phyloP scores from a whole-genome alignment of 64 coral and sea anemone genomes.

The Stylophora pistillata region DNA sequence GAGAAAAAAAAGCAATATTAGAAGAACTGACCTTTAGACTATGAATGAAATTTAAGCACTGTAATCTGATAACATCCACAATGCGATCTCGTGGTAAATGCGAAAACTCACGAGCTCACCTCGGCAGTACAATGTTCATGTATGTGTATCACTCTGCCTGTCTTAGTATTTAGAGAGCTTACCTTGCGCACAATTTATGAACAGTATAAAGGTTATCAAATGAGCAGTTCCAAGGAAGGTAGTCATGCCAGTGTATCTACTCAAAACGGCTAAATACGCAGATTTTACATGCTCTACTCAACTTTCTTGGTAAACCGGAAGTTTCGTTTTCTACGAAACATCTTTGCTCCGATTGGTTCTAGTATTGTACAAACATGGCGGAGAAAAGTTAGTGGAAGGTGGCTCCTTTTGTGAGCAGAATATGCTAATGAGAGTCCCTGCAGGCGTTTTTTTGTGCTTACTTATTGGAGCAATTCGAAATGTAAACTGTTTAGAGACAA shows the following conservation, averaged over 20 bases:
- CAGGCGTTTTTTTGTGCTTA: constrained; percentile 9
- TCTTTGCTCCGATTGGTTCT: neutral
- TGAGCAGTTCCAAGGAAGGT: neutral
- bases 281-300: neutral
- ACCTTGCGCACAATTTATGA: neutral
- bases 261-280: neutral
- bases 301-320: constrained; percentile 6
- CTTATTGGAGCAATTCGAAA: constrained; percentile 4
- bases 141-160: neutral
- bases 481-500: constrained; percentile 17
- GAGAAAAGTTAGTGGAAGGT: neutral
- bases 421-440: neutral
- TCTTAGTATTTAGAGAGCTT: neutral
- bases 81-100: no score
- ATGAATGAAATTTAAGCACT: no score
- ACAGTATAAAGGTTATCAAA: neutral
- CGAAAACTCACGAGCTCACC: no score
- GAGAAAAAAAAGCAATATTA: no score
- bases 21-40: no score
- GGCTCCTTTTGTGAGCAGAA: neutral
- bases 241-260: neutral
- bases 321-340: neutral
- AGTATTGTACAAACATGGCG: neutral
- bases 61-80: no score
- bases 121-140: no score